A percentile compares a stretch with the other conserved stretches of the same genome.
These are phyloP conservation scores for Drosophila pseudoananassae DNA, from an alignment of 1,140 invertebrate genomes.

Conservation along the genomic window DNA sequence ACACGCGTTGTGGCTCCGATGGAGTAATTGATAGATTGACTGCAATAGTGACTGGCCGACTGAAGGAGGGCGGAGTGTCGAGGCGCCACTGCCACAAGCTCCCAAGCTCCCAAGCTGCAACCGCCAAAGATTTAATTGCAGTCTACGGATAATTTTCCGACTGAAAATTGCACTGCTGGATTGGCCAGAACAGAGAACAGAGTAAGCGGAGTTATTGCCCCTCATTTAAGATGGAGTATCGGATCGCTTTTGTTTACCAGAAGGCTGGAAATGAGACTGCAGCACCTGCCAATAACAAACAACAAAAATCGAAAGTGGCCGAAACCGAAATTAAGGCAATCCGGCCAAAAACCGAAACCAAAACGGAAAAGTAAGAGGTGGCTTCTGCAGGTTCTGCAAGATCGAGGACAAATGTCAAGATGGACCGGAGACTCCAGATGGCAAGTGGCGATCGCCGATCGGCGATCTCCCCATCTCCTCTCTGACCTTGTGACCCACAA, in stretches of 20 bases:
- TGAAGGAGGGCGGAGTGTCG: constrained; percentile 25
- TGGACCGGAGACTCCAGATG: constrained; percentile 2
- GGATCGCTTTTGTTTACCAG: not conserved
- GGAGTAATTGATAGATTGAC: constrained; percentile 34
- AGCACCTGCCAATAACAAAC: not conserved
- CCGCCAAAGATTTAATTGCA: constrained; percentile 32
- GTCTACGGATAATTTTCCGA: constrained; percentile 51
- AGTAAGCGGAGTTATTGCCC: no score
- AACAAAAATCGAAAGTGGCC: constrained; percentile 50
- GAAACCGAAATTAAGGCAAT: constrained; percentile 6
- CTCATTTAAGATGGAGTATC: no score
- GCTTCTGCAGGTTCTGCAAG: constrained; percentile 28
- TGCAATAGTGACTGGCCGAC: constrained; percentile 8
- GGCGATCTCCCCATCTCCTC: constrained; percentile 1
- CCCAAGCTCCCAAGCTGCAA: constrained; percentile 5
- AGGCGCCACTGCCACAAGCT: constrained; percentile 32
- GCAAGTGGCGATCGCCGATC: not conserved
- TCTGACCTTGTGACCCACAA: constrained; percentile 68
- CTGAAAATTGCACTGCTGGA: constrained; percentile 14
- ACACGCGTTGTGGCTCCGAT: constrained; percentile 29
- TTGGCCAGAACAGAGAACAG: no score
- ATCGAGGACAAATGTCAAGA: constrained; percentile 2
- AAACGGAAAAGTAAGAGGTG: constrained; percentile 50
- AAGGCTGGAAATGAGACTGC: not conserved
- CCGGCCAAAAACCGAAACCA: not conserved